Evolutionary conservation across 2,797 vertebrate genomes (phyloP).

Genomic region (Heteromormyrus szaboi): DNA sequence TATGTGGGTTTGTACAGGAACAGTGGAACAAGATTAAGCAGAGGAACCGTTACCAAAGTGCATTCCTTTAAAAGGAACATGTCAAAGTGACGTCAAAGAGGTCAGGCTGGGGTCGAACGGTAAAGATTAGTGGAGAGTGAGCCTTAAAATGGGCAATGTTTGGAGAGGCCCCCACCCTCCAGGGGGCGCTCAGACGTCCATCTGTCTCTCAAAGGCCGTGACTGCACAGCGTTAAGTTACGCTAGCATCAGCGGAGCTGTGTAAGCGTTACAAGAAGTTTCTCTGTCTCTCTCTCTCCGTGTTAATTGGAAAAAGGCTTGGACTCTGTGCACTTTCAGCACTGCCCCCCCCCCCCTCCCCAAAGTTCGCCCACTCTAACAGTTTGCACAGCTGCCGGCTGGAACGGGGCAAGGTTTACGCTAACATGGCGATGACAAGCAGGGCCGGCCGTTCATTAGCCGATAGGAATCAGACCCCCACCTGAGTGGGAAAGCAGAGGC

Average conservation of each 20-base stretch:
- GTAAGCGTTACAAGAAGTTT: constrained; percentile 34
- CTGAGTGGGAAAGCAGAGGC: constrained; percentile 16
- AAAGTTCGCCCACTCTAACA: background rate
- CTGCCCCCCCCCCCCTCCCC: background rate
- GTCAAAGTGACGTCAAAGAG: background rate
- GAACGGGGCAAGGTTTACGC: constrained; percentile 4
- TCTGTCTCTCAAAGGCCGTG: constrained; percentile 33
- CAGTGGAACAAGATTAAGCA: background rate
- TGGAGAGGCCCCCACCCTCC: background rate
- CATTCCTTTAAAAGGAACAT: background rate
- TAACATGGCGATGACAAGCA: constrained; percentile 14
- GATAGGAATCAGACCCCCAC: constrained; percentile 27
- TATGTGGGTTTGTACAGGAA: background rate
- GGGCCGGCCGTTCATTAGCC: constrained; percentile 16
- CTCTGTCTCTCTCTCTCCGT: constrained; percentile 11
- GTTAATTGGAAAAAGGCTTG: constrained; percentile 8
- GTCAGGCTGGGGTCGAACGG: background rate
- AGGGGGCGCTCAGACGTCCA: constrained; percentile 22
- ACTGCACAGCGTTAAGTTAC: constrained; percentile 29
- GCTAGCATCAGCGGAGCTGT: constrained; percentile 47
- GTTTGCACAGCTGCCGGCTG: constrained; percentile 23
- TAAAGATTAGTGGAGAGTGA: background rate
- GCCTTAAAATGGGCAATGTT: background rate
- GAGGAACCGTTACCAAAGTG: background rate
- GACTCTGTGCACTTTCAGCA: background rate